Percentiles rank a stretch among this genome's conserved stretches.
phyloP scores from a whole-genome alignment of 2,888 invertebrate species.

The Orthosia cruda region DNA sequence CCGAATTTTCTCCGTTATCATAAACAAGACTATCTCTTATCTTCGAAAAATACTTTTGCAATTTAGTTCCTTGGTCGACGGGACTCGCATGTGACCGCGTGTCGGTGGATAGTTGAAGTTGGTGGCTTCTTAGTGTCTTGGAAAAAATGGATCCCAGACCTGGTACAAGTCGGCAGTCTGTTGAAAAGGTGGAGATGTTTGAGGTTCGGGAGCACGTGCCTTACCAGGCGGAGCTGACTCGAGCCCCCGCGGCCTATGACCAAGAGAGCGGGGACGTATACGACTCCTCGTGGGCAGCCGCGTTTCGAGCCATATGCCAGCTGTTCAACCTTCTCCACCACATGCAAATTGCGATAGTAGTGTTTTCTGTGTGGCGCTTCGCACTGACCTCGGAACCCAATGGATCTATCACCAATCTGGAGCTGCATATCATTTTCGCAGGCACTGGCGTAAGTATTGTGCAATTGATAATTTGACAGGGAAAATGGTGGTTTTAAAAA shows the following conservation, averaged over 20 bases:
- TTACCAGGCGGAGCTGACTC: conserved; percentile 87
- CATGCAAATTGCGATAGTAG: conserved; percentile 88
- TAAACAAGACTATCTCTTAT: conserved; percentile 72
- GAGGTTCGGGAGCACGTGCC: conserved; percentile 89
- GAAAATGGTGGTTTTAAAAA: not conserved
- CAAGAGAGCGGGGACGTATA: conserved; percentile 85
- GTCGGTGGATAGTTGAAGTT: conserved; percentile 47
- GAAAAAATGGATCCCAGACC: conserved; percentile 85
- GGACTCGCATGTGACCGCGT: conserved; percentile 76
- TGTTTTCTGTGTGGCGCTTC: conserved; percentile 87
- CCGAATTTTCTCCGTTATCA: conserved; percentile 84
- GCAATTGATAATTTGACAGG: not conserved
- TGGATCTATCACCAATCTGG: conserved; percentile 86
- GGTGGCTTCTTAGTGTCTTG: conserved; percentile 59
- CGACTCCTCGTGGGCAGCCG: conserved; percentile 84
- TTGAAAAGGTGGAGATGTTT: conserved; percentile 87
- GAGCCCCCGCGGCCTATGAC: conserved; percentile 85
- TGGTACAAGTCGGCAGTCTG: conserved; percentile 86
- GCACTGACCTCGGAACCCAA: conserved; percentile 85
- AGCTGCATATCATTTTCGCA: conserved; percentile 88
- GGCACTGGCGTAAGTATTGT: conserved; percentile 88
- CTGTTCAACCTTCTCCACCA: conserved; percentile 88
- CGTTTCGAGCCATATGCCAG: conserved; percentile 87
- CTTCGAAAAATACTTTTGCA: conserved; percentile 67
- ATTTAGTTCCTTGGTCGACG: conserved; percentile 76